A percentile compares a stretch with the other conserved stretches of the same genome.
Evolutionary conservation across 64 coral and sea anemone genomes (phyloP).

Genomic region (Pocillopora verrucosa): DNA sequence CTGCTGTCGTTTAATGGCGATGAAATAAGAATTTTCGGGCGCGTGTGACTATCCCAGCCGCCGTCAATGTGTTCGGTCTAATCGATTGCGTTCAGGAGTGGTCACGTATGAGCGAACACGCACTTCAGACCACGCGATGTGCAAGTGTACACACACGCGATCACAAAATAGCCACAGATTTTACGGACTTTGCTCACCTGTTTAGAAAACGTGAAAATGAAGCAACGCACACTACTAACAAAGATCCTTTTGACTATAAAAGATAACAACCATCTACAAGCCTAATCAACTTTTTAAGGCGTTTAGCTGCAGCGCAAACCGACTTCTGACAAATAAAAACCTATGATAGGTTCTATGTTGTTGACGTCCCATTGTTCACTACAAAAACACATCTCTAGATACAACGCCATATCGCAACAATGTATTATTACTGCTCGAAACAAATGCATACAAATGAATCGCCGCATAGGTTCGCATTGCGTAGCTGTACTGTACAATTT

Average conservation of each 20-base stretch:
- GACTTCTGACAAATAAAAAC: background rate
- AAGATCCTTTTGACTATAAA: background rate
- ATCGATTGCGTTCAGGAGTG: background rate
- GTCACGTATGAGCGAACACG: conserved; percentile 28
- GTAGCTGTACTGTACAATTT: conserved; percentile 48
- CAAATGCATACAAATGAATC: conserved; percentile 15
- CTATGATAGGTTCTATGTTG: background rate
- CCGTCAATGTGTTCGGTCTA: background rate
- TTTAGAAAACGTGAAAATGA: background rate
- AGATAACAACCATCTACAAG: conserved; percentile 5
- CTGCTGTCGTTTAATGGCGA: background rate
- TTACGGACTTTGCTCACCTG: background rate
- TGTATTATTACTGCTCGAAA: background rate
- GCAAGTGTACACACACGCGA: background rate
- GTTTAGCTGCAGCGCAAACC: background rate
- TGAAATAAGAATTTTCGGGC: background rate
- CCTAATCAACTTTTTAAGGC: conserved; percentile 15
- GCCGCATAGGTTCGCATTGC: background rate
- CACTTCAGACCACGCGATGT: background rate
- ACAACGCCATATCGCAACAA: conserved; percentile 6
- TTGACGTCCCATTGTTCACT: background rate
- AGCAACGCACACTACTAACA: background rate
- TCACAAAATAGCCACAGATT: background rate
- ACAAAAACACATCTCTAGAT: background rate
- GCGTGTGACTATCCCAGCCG: background rate